Evolutionary conservation across 2,113 vertebrate genomes (phyloP).

Genomic region (Anser cygnoides): DNA sequence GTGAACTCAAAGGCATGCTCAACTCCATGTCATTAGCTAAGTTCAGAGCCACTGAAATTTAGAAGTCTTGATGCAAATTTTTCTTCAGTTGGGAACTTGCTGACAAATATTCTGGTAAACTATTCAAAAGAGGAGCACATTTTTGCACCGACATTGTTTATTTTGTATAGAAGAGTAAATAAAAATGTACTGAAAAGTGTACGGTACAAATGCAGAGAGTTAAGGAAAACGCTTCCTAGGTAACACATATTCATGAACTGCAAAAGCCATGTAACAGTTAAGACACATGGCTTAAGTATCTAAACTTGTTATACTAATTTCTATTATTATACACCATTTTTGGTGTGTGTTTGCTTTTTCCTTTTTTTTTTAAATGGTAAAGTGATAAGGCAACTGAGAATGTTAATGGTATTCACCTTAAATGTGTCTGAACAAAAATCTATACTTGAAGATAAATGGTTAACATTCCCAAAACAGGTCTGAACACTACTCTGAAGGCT

Average conservation of each 20-base stretch:
- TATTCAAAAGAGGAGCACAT: neutral
- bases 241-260: neutral
- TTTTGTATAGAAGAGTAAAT: constrained; percentile 12
- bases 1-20: neutral
- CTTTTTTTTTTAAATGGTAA: neutral
- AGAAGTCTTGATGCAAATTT: neutral
- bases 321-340: neutral
- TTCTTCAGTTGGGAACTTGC: neutral
- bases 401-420: neutral
- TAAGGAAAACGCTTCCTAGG: neutral
- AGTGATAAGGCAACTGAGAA: neutral
- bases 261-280: neutral
- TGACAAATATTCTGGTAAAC: neutral
- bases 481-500: neutral
- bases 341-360: too few relatives aligned
- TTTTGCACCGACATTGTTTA: neutral
- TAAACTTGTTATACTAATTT: neutral
- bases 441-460: neutral
- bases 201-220: constrained; percentile 22
- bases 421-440: neutral
- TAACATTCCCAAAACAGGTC: neutral
- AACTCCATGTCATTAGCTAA: neutral
- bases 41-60: constrained; percentile 14
- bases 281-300: neutral
- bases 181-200: neutral